Evolutionary conservation across 2,888 invertebrate genomes (phyloP).

Genomic region (Micoletzkya japonica): DNA sequence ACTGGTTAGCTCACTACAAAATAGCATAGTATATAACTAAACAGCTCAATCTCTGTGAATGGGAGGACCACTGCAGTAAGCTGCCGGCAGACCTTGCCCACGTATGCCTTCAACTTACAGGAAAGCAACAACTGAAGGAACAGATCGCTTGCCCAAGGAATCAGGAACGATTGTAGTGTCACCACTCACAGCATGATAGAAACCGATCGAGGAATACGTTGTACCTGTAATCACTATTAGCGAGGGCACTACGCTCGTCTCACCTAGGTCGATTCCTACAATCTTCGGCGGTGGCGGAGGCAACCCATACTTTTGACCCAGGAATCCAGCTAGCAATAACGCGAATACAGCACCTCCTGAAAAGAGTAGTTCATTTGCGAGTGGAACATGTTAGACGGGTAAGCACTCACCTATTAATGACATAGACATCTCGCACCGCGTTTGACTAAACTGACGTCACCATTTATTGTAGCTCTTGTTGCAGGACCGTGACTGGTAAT

Average conservation of each 20-base stretch:
- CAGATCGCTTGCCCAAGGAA: conserved; percentile 65
- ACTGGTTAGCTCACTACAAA: neutral
- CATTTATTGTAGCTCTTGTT: too few relatives aligned
- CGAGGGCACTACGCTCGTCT: too few relatives aligned
- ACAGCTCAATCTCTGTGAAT: too few relatives aligned
- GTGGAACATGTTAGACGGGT: neutral
- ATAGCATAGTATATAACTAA: too few relatives aligned
- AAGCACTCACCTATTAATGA: neutral
- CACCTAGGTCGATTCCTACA: conserved; percentile 64
- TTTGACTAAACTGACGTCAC: too few relatives aligned
- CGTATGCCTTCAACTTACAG: conserved; percentile 49
- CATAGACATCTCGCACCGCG: too few relatives aligned
- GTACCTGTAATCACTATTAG: too few relatives aligned
- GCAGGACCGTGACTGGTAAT: too few relatives aligned
- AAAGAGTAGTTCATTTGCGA: neutral
- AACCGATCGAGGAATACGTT: conserved; percentile 67
- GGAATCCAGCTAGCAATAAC: conserved; percentile 67
- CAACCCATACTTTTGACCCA: conserved; percentile 66
- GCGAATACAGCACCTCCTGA: conserved; percentile 64
- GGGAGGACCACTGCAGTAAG: too few relatives aligned
- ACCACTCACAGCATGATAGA: conserved; percentile 68
- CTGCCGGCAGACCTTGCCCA: too few relatives aligned
- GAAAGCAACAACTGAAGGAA: conserved; percentile 69
- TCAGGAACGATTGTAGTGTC: conserved; percentile 66
- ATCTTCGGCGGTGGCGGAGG: conserved; percentile 69